Evolutionary conservation across 2,113 vertebrate species (phyloP).

Genomic region (Paramormyrops kingsleyae): DNA sequence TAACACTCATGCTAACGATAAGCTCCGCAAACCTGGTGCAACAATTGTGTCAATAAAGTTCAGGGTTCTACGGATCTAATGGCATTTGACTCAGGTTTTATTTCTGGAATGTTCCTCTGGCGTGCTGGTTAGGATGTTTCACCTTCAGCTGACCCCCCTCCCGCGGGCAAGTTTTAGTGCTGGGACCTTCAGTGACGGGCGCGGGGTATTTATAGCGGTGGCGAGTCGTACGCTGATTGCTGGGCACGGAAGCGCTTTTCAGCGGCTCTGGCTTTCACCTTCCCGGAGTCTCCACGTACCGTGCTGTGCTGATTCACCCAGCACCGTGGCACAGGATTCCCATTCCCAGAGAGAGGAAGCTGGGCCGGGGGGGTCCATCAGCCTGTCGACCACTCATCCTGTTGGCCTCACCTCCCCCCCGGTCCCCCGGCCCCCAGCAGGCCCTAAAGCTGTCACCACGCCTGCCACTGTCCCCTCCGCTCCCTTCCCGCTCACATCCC

Average conservation of each 20-base stretch:
- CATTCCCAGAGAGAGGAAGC: slow-evolving; percentile 48
- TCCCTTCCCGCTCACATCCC: slow-evolving; percentile 18
- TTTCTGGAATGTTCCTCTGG: background rate
- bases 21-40: background rate
- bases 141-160: background rate
- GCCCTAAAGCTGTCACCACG: slow-evolving; percentile 53
- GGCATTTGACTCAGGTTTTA: background rate
- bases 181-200: slow-evolving; percentile 3
- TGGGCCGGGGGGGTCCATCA: slow-evolving; percentile 44
- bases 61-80: background rate
- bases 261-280: slow-evolving; percentile 47
- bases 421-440: slow-evolving; percentile 26
- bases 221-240: slow-evolving; percentile 10
- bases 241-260: slow-evolving; percentile 49
- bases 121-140: background rate
- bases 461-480: slow-evolving; percentile 40
- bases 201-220: slow-evolving; percentile 19
- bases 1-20: background rate
- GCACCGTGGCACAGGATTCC: slow-evolving; percentile 36
- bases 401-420: slow-evolving; percentile 49
- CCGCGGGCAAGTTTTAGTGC: background rate
- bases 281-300: slow-evolving; percentile 38
- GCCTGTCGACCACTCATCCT: slow-evolving; percentile 51
- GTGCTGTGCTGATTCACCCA: slow-evolving; percentile 25
- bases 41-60: background rate